Percentiles rank a stretch among this genome's conserved stretches.
Conservation (phyloP, 2,113 vertebrate species). For the Poeciliopsis prolifica region DNA sequence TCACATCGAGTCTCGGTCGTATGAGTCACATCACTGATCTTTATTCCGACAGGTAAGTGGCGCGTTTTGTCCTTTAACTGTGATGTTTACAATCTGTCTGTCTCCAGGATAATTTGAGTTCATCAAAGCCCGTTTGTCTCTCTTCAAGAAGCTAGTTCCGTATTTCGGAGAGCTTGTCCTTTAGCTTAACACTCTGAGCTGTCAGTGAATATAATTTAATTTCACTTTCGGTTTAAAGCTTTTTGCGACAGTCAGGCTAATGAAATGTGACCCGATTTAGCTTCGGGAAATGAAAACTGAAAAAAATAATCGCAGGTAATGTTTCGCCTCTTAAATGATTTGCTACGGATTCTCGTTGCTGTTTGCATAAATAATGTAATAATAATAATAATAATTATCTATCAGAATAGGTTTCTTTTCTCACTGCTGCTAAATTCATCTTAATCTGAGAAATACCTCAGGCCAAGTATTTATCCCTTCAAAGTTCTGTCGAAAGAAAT, state of each 20-base stretch:
- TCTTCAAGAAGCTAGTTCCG: neutral
- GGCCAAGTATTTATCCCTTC: neutral
- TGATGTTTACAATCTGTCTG: neutral
- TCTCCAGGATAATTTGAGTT: neutral
- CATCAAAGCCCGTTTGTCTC: neutral
- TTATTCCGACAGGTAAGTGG: constrained; percentile 46
- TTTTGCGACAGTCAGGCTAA: neutral
- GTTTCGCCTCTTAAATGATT: neutral
- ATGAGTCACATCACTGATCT: neutral
- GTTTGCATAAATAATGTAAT: neutral
- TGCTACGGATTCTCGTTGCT: neutral
- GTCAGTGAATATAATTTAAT: neutral
- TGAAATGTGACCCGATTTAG: neutral
- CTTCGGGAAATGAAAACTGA: neutral
- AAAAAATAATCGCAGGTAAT: neutral
- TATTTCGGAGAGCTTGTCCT: too few relatives aligned
- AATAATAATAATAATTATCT: neutral
- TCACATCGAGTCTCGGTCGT: neutral
- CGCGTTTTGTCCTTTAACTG: neutral
- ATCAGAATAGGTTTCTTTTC: neutral
- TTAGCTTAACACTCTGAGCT: neutral
- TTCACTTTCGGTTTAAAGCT: constrained; percentile 31
- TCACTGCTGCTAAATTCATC: neutral
- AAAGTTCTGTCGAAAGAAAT: too few relatives aligned
- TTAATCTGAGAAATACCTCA: neutral